These are phyloP conservation scores for Agrotis segetum DNA, from an alignment of 2,888 invertebrate species.

Conservation along the genomic window DNA sequence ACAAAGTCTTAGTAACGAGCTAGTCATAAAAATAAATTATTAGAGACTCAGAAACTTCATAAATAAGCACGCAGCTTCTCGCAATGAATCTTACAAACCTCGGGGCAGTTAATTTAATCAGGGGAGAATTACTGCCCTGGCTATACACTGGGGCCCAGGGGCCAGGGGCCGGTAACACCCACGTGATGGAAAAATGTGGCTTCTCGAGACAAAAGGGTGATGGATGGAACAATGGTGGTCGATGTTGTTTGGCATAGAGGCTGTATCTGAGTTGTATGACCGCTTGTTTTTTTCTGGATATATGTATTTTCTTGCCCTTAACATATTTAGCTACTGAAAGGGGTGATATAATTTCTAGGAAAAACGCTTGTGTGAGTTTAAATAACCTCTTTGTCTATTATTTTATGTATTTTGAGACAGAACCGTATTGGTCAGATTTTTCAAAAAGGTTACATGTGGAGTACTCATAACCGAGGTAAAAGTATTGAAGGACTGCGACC, in stretches of 20 bases:
- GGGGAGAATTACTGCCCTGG: conserved; percentile 42
- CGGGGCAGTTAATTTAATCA: conserved; percentile 60
- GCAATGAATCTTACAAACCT: conserved; percentile 52
- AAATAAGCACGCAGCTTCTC: conserved; percentile 39
- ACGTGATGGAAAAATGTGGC: conserved; percentile 47
- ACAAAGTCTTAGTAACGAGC: conserved; percentile 3
- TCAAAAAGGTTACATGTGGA: too few relatives aligned
- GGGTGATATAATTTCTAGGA: neutral
- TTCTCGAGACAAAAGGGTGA: conserved; percentile 39
- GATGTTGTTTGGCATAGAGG: conserved; percentile 15
- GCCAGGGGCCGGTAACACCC: conserved; percentile 23
- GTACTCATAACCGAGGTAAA: too few relatives aligned
- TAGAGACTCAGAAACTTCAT: conserved; percentile 41
- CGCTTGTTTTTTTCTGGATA: neutral
- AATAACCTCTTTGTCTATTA: neutral
- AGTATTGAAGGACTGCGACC: too few relatives aligned
- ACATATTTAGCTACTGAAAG: conserved; percentile 5
- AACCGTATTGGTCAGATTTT: too few relatives aligned
- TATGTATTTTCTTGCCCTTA: neutral
- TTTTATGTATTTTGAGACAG: neutral
- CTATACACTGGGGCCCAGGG: conserved; percentile 21
- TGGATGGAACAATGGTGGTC: conserved; percentile 23
- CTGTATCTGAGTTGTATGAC: neutral
- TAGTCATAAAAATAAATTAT: conserved; percentile 38
- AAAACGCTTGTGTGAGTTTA: neutral